Evolutionary conservation across 2,113 vertebrate species (phyloP).

Genomic region (Herpailurus yagouaroundi): DNA sequence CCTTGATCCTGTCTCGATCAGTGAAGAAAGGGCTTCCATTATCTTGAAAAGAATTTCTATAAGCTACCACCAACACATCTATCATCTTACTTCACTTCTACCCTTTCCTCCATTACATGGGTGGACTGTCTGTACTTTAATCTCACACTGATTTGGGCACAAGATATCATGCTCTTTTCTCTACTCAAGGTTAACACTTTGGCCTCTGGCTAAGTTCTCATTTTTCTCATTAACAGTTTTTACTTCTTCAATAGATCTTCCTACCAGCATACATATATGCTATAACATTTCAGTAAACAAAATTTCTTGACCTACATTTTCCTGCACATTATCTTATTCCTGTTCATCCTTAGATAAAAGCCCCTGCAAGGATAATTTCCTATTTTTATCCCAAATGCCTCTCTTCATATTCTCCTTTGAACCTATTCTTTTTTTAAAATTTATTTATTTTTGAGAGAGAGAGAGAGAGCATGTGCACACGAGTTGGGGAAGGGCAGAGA

Average conservation of each 20-base stretch:
- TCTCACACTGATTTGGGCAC: background rate
- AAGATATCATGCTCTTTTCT: background rate
- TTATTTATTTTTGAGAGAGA: no score
- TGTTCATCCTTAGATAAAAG: background rate
- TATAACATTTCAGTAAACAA: background rate
- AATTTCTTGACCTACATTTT: background rate
- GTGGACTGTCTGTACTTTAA: background rate
- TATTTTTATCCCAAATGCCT: background rate
- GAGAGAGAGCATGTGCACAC: no score
- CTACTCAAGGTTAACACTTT: background rate
- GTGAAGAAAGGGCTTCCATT: background rate
- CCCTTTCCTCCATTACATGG: background rate
- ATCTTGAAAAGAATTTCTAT: background rate
- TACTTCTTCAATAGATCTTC: background rate
- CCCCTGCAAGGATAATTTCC: background rate
- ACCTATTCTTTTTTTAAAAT: background rate
- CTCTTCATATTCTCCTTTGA: background rate
- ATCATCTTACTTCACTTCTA: background rate
- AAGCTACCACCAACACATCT: background rate
- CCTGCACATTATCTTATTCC: background rate
- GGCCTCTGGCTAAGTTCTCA: background rate
- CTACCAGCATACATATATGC: background rate
- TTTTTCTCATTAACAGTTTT: background rate
- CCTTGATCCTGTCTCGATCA: background rate
- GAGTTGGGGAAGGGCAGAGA: no score